phyloP scores from a whole-genome alignment of 2,113 vertebrate species.

The Nanger granti region DNA sequence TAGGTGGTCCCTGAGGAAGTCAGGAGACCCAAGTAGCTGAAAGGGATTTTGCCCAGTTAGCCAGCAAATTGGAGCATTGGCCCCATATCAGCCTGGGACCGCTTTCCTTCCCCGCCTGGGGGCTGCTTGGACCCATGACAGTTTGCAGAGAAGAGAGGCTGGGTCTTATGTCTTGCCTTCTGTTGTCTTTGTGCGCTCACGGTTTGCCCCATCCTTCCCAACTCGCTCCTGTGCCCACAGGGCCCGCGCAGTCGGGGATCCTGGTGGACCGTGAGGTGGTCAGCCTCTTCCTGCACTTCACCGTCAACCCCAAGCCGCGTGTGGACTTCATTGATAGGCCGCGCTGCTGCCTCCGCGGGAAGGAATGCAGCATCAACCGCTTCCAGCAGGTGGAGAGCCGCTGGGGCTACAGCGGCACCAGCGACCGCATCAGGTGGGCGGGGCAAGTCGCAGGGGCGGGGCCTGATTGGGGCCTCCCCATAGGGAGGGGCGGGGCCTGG shows the following conservation, averaged over 20 bases:
- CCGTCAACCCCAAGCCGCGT: constrained; percentile 93
- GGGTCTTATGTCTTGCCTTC: neutral
- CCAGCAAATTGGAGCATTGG: neutral
- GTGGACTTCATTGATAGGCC: constrained; percentile 97
- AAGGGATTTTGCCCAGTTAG: neutral
- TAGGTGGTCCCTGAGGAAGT: neutral
- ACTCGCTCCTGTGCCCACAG: constrained; percentile 68
- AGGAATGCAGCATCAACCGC: constrained; percentile 96
- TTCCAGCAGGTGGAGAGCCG: constrained; percentile 98
- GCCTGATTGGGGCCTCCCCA: neutral
- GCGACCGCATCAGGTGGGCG: constrained; percentile 92
- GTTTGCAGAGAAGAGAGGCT: neutral
- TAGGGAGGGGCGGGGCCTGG: neutral
- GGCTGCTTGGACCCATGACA: too few species aligned
- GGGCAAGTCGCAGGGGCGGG: neutral
- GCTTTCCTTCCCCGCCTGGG: too few species aligned
- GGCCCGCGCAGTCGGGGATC: constrained; percentile 97
- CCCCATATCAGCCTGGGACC: neutral
- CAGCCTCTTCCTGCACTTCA: constrained; percentile 97
- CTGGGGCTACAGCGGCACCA: constrained; percentile 98
- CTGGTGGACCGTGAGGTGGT: constrained; percentile 94
- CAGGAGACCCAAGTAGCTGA: neutral
- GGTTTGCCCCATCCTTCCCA: neutral
- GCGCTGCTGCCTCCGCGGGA: constrained; percentile 95
- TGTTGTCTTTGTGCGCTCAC: neutral